Evolutionary conservation across 2,888 invertebrate genomes (phyloP).

Genomic region (Alloplasta piceator): DNA sequence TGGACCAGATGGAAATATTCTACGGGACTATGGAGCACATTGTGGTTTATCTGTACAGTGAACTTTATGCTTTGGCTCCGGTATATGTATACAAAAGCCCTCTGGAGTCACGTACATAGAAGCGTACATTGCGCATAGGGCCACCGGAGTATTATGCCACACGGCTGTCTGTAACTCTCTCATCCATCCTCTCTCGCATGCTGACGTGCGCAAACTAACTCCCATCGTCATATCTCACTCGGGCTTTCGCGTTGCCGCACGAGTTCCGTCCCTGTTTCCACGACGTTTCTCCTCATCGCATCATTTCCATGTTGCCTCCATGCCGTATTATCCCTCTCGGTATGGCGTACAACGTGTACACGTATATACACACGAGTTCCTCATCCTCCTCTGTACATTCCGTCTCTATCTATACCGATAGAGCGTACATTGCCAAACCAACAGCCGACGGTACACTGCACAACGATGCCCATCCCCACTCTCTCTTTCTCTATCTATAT

Average conservation of each 20-base stretch:
- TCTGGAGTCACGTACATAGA: slow-evolving; percentile 75
- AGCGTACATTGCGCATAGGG: slow-evolving; percentile 75
- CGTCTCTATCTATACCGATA: slow-evolving; percentile 15
- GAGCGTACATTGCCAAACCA: slow-evolving; percentile 38
- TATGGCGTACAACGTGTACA: background rate
- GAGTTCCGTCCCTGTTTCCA: slow-evolving; percentile 43
- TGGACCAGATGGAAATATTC: too few relatives aligned
- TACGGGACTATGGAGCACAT: too few relatives aligned
- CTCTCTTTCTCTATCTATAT: too few relatives aligned
- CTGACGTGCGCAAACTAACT: slow-evolving; percentile 34
- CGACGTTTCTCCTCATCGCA: slow-evolving; percentile 45
- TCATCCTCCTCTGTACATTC: slow-evolving; percentile 67
- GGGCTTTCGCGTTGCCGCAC: slow-evolving; percentile 44
- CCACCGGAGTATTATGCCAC: slow-evolving; percentile 77
- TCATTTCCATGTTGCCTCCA: slow-evolving; percentile 35
- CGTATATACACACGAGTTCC: slow-evolving; percentile 41
- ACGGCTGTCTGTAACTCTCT: slow-evolving; percentile 44
- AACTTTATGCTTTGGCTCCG: too few relatives aligned
- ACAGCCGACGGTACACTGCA: slow-evolving; percentile 54
- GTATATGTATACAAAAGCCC: too few relatives aligned
- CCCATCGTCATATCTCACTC: slow-evolving; percentile 53
- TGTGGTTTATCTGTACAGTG: too few relatives aligned
- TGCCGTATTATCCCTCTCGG: slow-evolving; percentile 67
- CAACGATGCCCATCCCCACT: slow-evolving; percentile 38
- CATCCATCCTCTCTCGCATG: slow-evolving; percentile 20